A percentile compares a stretch with the other conserved stretches of the same genome.
Evolutionary conservation across 2,888 invertebrate species (phyloP).

Genomic region (Alsophila aescularia): DNA sequence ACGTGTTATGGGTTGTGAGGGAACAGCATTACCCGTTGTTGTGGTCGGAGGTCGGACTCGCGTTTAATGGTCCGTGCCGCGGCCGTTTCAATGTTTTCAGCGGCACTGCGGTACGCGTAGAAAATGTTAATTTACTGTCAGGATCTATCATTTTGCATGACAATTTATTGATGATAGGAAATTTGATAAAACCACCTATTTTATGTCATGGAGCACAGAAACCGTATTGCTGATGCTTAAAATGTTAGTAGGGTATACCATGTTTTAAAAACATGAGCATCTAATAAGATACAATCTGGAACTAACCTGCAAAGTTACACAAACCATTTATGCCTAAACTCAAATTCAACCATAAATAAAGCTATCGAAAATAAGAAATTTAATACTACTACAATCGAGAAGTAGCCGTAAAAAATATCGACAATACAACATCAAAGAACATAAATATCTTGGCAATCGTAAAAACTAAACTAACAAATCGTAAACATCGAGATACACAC

Average conservation of each 20-base stretch:
- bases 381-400: constrained; percentile 18
- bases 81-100: constrained; percentile 64
- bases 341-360: constrained; percentile 12
- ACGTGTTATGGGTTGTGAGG: constrained; percentile 44
- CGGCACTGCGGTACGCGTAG: constrained; percentile 47
- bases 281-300: background rate
- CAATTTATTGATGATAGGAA: constrained; percentile 20
- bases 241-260: too few relatives aligned
- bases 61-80: constrained; percentile 60
- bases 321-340: constrained; percentile 1
- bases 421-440: constrained; percentile 31
- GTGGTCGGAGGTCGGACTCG: constrained; percentile 66
- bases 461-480: constrained; percentile 38
- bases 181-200: background rate
- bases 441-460: constrained; percentile 30
- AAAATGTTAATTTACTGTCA: constrained; percentile 47
- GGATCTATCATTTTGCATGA: constrained; percentile 38
- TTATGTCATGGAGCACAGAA: background rate
- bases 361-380: constrained; percentile 11
- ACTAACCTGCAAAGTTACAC: background rate
- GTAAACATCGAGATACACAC: constrained; percentile 37
- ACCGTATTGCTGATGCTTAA: background rate
- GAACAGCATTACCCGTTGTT: constrained; percentile 61
- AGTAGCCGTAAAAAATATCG: constrained; percentile 14
- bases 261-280: background rate